Evolutionary conservation across 2,113 vertebrate genomes (phyloP).

Genomic region (Rhinichthys klamathensis): DNA sequence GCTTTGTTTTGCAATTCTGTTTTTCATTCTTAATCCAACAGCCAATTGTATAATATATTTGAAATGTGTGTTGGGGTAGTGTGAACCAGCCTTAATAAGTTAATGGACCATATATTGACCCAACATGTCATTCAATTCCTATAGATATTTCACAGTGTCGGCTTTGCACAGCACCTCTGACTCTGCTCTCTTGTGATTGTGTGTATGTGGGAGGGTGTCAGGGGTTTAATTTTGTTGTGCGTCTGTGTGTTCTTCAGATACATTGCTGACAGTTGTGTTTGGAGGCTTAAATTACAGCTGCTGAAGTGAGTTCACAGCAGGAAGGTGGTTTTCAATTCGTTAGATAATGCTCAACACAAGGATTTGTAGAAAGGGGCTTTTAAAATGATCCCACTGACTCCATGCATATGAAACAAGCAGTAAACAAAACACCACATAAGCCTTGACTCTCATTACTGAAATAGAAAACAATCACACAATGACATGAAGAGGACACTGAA

Average conservation of each 20-base stretch:
- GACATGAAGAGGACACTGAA: neutral
- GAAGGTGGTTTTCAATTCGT: slow-evolving; percentile 24
- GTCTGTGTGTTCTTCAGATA: slow-evolving; percentile 23
- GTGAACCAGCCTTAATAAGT: neutral
- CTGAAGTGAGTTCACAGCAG: slow-evolving; percentile 30
- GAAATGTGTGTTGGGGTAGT: neutral
- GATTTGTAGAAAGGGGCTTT: slow-evolving; percentile 32
- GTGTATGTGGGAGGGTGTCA: slow-evolving; percentile 11
- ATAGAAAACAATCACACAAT: neutral
- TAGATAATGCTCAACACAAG: slow-evolving; percentile 31
- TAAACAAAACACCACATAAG: slow-evolving; percentile 27
- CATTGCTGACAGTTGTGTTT: slow-evolving; percentile 26
- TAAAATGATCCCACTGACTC: slow-evolving; percentile 19
- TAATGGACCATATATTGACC: neutral
- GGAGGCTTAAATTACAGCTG: slow-evolving; percentile 29
- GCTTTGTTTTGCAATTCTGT: neutral
- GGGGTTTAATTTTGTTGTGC: slow-evolving; percentile 24
- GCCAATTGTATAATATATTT: neutral
- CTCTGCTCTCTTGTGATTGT: slow-evolving; percentile 17
- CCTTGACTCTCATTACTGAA: slow-evolving; percentile 11
- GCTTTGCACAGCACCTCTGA: neutral
- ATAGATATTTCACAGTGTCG: neutral
- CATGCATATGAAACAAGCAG: slow-evolving; percentile 22
- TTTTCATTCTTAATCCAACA: neutral
- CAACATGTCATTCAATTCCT: neutral